A percentile compares a stretch with the other conserved stretches of the same genome.
Evolutionary conservation across 2,113 vertebrate species (phyloP).

Genomic region (Psephotus haematonotus): DNA sequence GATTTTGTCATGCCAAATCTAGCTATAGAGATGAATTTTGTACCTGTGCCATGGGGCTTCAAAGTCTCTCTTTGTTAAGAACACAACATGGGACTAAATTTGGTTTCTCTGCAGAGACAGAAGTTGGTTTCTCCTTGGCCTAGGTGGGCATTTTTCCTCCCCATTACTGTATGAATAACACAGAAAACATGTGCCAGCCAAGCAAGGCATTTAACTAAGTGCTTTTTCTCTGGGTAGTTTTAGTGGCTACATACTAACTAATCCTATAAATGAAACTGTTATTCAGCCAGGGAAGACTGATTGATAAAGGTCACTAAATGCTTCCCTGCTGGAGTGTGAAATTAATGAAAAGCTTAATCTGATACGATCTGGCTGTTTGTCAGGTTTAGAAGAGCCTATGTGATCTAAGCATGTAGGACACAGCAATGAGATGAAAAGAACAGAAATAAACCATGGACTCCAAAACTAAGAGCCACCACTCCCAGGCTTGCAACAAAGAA

Average conservation of each 20-base stretch:
- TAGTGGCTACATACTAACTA: neutral
- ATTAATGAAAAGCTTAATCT: slow-evolving; percentile 33
- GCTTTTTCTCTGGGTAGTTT: neutral
- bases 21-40: neutral
- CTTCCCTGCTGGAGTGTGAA: slow-evolving; percentile 38
- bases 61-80: neutral
- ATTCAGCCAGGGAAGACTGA: neutral
- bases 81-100: neutral
- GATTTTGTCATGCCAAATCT: neutral
- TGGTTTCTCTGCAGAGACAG: neutral
- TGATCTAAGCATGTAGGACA: neutral
- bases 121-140: neutral
- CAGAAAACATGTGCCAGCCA: neutral
- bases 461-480: neutral
- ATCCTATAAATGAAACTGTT: neutral
- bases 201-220: neutral
- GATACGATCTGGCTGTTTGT: slow-evolving; percentile 13
- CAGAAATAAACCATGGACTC: neutral
- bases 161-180: neutral
- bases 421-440: neutral
- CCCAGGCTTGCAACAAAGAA: neutral
- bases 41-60: neutral
- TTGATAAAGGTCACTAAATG: slow-evolving; percentile 37
- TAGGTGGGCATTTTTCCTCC: neutral
- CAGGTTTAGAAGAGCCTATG: neutral